Conservation (phyloP, 2,113 vertebrate species). For the Orthonyx spaldingii region DNA sequence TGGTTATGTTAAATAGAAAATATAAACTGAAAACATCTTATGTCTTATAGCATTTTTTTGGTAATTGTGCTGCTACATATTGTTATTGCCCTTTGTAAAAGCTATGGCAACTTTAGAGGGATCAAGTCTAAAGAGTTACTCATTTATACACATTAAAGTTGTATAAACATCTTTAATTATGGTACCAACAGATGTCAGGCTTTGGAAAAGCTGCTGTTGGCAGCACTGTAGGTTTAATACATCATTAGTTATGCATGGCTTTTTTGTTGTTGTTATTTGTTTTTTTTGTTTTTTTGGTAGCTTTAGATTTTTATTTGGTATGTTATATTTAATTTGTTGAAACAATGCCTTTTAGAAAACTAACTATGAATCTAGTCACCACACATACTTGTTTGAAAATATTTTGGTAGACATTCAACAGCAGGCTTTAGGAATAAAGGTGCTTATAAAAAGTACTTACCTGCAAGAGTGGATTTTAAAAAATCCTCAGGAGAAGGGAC, state of each 20-base stretch:
- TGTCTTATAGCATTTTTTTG: neutral
- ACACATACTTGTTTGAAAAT: neutral
- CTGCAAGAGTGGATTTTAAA: neutral
- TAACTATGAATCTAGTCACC: neutral
- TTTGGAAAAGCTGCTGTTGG: slow-evolving; percentile 36
- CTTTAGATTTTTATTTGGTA: slow-evolving; percentile 7
- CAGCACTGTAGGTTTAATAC: neutral
- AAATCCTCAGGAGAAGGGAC: neutral
- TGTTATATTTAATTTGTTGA: neutral
- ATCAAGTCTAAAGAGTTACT: neutral
- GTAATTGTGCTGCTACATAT: neutral
- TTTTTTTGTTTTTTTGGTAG: neutral
- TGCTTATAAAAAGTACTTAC: neutral
- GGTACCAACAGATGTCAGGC: neutral
- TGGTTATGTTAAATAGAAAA: neutral
- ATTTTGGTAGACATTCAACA: neutral
- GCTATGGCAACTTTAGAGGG: neutral
- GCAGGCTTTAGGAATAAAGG: neutral
- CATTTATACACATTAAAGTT: neutral
- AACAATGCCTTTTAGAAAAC: neutral
- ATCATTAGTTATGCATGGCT: neutral
- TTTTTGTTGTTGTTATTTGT: too few relatives aligned
- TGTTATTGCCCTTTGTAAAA: neutral
- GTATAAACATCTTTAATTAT: slow-evolving; percentile 12
- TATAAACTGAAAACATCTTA: neutral